Percentiles rank a stretch among this genome's conserved stretches.
phyloP scores from a whole-genome alignment of 64 coral and sea anemone species.

The Dendrophyllia cribrosa region DNA sequence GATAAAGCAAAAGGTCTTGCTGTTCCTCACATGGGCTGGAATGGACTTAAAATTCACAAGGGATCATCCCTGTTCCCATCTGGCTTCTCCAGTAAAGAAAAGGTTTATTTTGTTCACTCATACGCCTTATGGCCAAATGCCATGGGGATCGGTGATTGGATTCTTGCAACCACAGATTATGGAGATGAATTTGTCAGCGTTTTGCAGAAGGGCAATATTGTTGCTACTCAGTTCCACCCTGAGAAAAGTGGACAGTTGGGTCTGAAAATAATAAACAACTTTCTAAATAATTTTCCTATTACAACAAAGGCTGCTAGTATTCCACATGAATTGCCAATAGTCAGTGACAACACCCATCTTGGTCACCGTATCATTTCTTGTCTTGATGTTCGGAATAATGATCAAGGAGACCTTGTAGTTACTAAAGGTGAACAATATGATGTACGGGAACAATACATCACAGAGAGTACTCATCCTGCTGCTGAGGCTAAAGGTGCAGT shows the following conservation, averaged over 20 bases:
- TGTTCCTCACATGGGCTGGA: slow-evolving; percentile 83
- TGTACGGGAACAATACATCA: slow-evolving; percentile 42
- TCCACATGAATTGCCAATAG: slow-evolving; percentile 6
- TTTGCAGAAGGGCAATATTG: slow-evolving; percentile 56
- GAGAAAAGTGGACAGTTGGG: slow-evolving; percentile 68
- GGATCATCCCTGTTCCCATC: slow-evolving; percentile 26
- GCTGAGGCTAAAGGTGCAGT: slow-evolving; percentile 44
- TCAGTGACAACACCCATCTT: slow-evolving; percentile 48
- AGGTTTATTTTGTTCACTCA: slow-evolving; percentile 81
- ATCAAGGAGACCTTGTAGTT: slow-evolving; percentile 66
- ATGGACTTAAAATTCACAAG: slow-evolving; percentile 66
- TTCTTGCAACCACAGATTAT: slow-evolving; percentile 57
- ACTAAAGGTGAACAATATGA: slow-evolving; percentile 82
- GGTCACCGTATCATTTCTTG: slow-evolving; percentile 59
- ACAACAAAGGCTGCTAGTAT: background rate
- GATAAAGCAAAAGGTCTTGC: slow-evolving; percentile 46
- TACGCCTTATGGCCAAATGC: slow-evolving; percentile 49
- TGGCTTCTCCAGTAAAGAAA: slow-evolving; percentile 51
- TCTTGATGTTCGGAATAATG: slow-evolving; percentile 69
- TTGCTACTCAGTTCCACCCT: slow-evolving; percentile 72
- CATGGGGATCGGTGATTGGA: background rate
- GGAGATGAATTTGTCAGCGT: slow-evolving; percentile 65
- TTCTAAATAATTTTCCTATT: slow-evolving; percentile 24
- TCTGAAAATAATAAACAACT: slow-evolving; percentile 43
- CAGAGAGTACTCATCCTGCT: background rate